Percentiles rank a stretch among this genome's conserved stretches.
Conservation (phyloP, 2,113 vertebrate genomes). For the Scomber scombrus region DNA sequence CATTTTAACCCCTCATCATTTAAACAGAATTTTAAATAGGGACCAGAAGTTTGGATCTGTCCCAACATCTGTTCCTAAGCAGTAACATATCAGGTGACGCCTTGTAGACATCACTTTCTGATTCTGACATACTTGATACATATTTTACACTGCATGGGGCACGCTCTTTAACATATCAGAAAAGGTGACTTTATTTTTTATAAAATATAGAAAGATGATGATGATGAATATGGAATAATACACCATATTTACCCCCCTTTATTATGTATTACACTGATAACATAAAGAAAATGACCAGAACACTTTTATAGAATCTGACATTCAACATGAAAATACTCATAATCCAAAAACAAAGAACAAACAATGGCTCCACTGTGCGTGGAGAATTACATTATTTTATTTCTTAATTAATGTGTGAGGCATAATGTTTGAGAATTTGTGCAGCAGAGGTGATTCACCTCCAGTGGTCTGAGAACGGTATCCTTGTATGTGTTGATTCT, state of each 20-base stretch:
- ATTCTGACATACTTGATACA: background rate
- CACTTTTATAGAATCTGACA: no score
- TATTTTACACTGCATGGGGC: background rate
- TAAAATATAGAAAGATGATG: no score
- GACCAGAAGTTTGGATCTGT: background rate
- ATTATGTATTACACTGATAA: background rate
- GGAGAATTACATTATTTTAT: background rate
- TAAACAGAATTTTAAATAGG: background rate
- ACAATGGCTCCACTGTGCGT: background rate
- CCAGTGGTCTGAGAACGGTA: constrained; percentile 85
- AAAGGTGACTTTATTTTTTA: no score
- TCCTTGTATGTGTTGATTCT: constrained; percentile 87
- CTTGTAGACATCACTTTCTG: background rate
- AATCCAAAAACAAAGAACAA: background rate
- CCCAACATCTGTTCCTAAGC: background rate
- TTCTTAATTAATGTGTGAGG: background rate
- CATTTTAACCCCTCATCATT: background rate
- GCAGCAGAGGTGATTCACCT: constrained; percentile 76
- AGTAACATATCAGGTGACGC: background rate
- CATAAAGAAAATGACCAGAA: no score
- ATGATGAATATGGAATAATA: no score
- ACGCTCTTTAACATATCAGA: no score
- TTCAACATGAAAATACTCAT: background rate
- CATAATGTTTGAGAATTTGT: background rate
- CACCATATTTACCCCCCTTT: no score